Evolutionary conservation across 2,113 vertebrate genomes (phyloP).

Genomic region (Phasianus colchicus): DNA sequence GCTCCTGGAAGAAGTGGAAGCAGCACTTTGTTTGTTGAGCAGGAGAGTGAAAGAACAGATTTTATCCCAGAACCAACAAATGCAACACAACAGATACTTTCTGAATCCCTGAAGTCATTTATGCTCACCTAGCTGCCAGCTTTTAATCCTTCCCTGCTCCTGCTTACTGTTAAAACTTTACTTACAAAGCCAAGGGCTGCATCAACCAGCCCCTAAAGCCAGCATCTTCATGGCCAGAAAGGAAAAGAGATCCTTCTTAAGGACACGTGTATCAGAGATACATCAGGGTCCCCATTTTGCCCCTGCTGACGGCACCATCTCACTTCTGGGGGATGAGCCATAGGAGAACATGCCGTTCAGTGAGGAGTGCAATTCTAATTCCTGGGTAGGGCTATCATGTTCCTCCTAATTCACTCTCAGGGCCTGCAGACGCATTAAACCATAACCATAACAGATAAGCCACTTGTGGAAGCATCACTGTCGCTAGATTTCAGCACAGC

Average conservation of each 20-base stretch:
- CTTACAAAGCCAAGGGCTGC: not conserved
- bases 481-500: not conserved
- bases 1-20: not conserved
- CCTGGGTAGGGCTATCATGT: not conserved
- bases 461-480: not conserved
- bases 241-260: not conserved
- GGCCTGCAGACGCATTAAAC: not conserved
- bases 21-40: not conserved
- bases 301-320: not conserved
- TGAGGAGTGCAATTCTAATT: not conserved
- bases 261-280: not conserved
- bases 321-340: not conserved
- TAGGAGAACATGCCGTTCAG: not conserved
- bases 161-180: not conserved
- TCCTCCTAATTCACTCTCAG: not conserved
- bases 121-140: not conserved
- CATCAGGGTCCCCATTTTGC: not conserved
- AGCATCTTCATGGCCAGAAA: not conserved
- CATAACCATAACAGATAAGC: not conserved
- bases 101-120: not conserved
- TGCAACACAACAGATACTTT: not conserved
- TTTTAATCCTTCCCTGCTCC: not conserved
- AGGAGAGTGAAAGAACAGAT: not conserved
- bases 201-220: not conserved
- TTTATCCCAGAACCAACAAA: not conserved